These are phyloP conservation scores for Drosophila persimilis DNA, from an alignment of 1,140 invertebrate genomes.

Conservation along the genomic window DNA sequence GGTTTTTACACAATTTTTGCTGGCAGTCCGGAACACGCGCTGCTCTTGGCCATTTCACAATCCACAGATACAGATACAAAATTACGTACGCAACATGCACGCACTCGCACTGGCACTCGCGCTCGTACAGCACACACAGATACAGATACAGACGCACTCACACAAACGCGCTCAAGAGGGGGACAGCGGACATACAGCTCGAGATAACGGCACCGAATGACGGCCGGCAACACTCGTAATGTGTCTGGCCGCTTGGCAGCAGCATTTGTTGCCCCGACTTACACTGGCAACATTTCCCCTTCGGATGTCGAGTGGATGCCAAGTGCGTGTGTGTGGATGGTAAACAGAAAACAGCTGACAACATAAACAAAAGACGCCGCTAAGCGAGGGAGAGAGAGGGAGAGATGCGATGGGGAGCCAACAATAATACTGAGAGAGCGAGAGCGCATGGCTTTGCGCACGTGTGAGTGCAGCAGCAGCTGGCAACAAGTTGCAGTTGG, in stretches of 20 bases:
- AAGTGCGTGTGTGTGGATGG: constrained; percentile 24
- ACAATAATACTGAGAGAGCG: constrained; percentile 5
- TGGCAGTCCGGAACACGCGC: constrained; percentile 2
- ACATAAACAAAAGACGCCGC: constrained; percentile 45
- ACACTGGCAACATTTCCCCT: constrained; percentile 47
- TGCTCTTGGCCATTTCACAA: constrained; percentile 35
- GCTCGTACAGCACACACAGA: background rate
- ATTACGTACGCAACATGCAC: constrained; percentile 20
- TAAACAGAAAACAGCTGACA: constrained; percentile 59
- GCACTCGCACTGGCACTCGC: background rate
- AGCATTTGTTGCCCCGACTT: constrained; percentile 41
- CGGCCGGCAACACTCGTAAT: constrained; percentile 9
- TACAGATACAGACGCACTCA: constrained; percentile 1
- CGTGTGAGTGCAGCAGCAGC: constrained; percentile 27
- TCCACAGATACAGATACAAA: constrained; percentile 14
- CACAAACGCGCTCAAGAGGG: too few species aligned
- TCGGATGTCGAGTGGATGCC: constrained; percentile 5
- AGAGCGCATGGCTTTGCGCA: constrained; percentile 28
- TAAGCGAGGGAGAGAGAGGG: background rate
- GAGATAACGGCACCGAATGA: constrained; percentile 44
- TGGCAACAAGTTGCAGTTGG: constrained; percentile 18
- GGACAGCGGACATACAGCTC: constrained; percentile 26
- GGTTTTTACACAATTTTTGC: constrained; percentile 18
- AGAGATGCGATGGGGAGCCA: background rate
- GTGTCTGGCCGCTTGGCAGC: background rate